Evolutionary conservation across 2,797 vertebrate species (phyloP).

Genomic region (Anomalospiza imberbis): DNA sequence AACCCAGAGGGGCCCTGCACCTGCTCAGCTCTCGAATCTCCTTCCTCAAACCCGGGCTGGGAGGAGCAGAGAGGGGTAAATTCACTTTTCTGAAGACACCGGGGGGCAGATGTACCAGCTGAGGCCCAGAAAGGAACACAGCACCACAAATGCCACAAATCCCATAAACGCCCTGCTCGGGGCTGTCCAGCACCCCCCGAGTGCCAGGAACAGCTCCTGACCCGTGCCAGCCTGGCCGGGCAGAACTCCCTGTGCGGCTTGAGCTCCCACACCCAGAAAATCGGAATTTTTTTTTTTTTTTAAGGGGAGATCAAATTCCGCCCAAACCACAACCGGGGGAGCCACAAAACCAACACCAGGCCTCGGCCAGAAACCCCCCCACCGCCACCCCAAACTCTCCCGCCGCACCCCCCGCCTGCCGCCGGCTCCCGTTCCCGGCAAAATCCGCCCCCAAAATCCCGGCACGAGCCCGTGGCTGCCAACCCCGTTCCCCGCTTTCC

Average conservation of each 20-base stretch:
- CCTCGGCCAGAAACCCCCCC: neutral
- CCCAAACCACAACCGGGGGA: neutral
- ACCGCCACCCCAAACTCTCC: neutral
- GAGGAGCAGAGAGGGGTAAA: neutral
- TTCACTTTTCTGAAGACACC: neutral
- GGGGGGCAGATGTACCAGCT: neutral
- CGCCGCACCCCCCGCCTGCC: neutral
- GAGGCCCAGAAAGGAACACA: neutral
- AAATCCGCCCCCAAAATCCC: too few species aligned
- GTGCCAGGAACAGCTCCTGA: neutral
- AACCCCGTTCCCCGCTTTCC: neutral
- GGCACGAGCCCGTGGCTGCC: neutral
- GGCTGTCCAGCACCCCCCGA: neutral
- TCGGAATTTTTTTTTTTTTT: neutral
- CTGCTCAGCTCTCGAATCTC: neutral
- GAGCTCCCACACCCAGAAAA: neutral
- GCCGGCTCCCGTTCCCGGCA: too few species aligned
- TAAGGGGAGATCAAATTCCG: neutral
- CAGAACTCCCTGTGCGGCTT: neutral
- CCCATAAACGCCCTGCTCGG: neutral
- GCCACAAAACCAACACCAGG: neutral
- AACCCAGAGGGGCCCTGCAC: neutral
- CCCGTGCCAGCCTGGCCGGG: neutral
- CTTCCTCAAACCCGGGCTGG: fast-evolving
- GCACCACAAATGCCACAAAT: too few species aligned